Evolutionary conservation across 2,113 vertebrate genomes (phyloP).

Genomic region (Aramus guarauna): DNA sequence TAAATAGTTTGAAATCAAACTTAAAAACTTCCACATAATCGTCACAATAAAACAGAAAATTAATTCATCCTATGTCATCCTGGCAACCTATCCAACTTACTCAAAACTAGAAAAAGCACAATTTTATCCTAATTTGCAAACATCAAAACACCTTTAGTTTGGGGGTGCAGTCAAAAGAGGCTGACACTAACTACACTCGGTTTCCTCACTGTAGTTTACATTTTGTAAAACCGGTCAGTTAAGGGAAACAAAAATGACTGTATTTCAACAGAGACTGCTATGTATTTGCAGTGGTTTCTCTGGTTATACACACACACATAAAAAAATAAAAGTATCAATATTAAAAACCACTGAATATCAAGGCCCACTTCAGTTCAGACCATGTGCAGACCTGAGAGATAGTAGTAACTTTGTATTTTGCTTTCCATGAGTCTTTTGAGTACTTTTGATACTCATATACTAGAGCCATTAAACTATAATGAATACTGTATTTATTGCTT

Average conservation of each 20-base stretch:
- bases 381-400: background rate
- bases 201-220: background rate
- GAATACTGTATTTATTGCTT: background rate
- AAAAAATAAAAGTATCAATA: background rate
- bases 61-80: background rate
- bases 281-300: background rate
- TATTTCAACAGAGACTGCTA: background rate
- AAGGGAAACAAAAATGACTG: background rate
- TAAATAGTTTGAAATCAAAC: background rate
- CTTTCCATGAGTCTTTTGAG: background rate
- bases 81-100: background rate
- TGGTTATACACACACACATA: background rate
- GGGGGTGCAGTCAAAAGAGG: background rate
- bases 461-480: background rate
- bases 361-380: background rate
- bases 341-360: background rate
- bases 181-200: background rate
- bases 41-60: background rate
- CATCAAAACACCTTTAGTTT: background rate
- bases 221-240: rapidly evolving
- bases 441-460: background rate
- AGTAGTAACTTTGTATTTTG: background rate
- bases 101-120: background rate
- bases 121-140: background rate
- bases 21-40: background rate